phyloP scores from a whole-genome alignment of 2,888 invertebrate genomes.

The Acanthoscelides obtectus region DNA sequence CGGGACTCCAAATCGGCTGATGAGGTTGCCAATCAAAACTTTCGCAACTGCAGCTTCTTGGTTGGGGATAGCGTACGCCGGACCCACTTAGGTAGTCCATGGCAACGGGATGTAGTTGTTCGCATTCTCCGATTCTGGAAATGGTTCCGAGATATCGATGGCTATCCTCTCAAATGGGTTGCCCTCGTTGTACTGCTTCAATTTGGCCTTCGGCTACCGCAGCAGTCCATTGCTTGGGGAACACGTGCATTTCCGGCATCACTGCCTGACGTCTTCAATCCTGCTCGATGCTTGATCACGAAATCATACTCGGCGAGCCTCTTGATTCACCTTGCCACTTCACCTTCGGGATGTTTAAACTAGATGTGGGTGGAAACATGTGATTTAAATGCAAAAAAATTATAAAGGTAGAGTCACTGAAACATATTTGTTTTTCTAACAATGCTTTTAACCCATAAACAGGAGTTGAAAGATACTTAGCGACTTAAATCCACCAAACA shows the following conservation, averaged over 20 bases:
- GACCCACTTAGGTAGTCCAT: too few relatives aligned
- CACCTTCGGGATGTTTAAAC: not conserved
- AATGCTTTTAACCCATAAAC: too few relatives aligned
- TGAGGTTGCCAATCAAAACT: not conserved
- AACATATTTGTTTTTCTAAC: too few relatives aligned
- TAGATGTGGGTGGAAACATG: too few relatives aligned
- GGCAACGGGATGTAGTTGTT: too few relatives aligned
- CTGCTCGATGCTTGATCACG: not conserved
- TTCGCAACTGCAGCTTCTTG: not conserved
- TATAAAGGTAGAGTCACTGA: too few relatives aligned
- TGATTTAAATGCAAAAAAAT: too few relatives aligned
- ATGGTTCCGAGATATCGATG: not conserved
- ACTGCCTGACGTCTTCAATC: not conserved
- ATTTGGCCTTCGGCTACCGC: not conserved
- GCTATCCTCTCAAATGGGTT: not conserved
- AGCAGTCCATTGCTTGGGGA: not conserved
- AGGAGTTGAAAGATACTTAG: too few relatives aligned
- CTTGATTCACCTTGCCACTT: not conserved
- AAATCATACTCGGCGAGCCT: not conserved
- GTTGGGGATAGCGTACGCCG: too few relatives aligned
- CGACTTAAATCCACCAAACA: too few relatives aligned
- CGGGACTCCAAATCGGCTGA: too few relatives aligned
- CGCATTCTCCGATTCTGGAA: not conserved
- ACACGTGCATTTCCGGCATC: not conserved
- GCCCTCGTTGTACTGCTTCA: not conserved